Evolutionary conservation across 2,888 invertebrate species (phyloP), one percentile per base, ranked within the genome.

Genomic region (Pollenia griseotomentosa): DNA sequence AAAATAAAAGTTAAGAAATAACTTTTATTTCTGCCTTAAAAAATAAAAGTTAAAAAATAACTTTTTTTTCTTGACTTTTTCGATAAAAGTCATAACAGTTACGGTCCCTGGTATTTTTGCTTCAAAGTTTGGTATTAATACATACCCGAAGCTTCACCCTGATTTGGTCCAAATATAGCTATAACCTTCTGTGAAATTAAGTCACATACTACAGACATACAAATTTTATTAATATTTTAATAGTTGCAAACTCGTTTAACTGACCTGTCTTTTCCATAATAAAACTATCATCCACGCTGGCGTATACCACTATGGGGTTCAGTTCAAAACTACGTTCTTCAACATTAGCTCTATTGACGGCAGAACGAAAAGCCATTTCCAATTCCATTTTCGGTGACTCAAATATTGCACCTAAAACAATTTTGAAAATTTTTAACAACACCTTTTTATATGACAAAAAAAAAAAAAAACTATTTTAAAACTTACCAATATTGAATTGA

Each of bases 91-190:
- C n/a, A n/a, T n/a, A n/a, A n/a, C n/a, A n/a, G n/a, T n/a, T n/a
- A n/a, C n/a, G n/a, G n/a, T n/a, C n/a, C n/a, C n/a, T n/a, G 4
- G 33, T 4, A 33, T 33, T 33, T 33, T 33, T 33, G 33, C 33
- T 6, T 6, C 2, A 33, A 33, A 33, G 33, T 33, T 51, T 12
- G n/a, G 6, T 53, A 53, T 6, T n/a, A 33, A 7, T 57, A 65
- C 65, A 90, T 90, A 94, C 95, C 93, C 93, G 95, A 92, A 93
- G 93, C 90, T 93, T 88, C 89, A 63, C 91, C 92, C n/a, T 90
- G 90, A 91, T 91, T 91, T 94, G 80, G 96, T 0, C 97, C 97
- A 91, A 97, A 96, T 90, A 97, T 95, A 75, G 96, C 97, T 40
- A 96, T 95, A 44, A 97, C 95, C 10, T 96, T 96, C 71, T 94